Evolutionary conservation across 2,113 vertebrate genomes (phyloP).

Genomic region (Actenoides hombroni): DNA sequence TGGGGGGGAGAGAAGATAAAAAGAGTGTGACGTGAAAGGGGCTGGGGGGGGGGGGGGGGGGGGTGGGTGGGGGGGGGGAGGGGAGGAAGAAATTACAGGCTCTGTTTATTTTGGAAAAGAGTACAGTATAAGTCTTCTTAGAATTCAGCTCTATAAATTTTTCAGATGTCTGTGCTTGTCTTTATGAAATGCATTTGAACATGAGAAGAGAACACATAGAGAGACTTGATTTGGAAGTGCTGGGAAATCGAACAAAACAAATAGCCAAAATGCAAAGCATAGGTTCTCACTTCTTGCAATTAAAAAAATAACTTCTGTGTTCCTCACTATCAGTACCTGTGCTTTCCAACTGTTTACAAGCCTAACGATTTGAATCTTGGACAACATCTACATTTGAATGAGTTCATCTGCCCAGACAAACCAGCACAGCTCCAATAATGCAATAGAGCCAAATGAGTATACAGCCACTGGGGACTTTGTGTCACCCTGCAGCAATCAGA

Average conservation of each 20-base stretch:
- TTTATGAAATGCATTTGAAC: background rate
- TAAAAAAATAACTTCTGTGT: background rate
- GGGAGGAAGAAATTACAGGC: background rate
- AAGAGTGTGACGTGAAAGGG: too few species aligned
- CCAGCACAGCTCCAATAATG: background rate
- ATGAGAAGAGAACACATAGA: background rate
- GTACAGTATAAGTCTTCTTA: background rate
- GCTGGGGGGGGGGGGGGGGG: rapidly evolving
- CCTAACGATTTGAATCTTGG: background rate
- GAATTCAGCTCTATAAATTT: background rate
- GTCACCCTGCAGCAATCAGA: background rate
- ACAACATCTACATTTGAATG: background rate
- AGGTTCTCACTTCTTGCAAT: background rate
- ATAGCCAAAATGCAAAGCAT: background rate
- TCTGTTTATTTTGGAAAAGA: background rate
- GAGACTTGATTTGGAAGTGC: background rate
- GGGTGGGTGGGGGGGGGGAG: rapidly evolving
- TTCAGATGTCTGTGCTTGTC: background rate
- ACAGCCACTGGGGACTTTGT: background rate
- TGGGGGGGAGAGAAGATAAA: too few species aligned
- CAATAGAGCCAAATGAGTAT: background rate
- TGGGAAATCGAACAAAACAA: background rate
- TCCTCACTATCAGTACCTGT: background rate
- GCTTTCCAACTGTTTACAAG: background rate
- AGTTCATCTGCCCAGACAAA: background rate